Evolutionary conservation across 1,140 invertebrate species (phyloP).

Genomic region (Ephestia elutella): DNA sequence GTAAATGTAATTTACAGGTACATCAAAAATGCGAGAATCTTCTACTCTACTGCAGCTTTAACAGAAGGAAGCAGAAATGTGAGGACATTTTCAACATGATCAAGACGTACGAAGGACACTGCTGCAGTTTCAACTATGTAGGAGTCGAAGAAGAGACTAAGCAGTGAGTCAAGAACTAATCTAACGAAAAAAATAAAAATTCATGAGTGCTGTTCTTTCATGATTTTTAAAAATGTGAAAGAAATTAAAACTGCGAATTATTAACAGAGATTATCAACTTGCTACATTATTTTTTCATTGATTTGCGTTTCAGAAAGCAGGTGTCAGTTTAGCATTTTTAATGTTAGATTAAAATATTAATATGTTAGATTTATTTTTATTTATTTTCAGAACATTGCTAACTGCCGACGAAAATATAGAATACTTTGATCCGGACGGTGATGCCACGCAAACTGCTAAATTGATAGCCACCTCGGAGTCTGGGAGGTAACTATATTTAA

Average conservation of each 20-base stretch:
- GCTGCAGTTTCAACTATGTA: slow-evolving; percentile 59
- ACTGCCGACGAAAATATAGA: slow-evolving; percentile 38
- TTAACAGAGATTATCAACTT: too few species aligned
- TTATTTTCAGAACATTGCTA: slow-evolving; percentile 25
- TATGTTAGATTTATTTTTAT: not conserved
- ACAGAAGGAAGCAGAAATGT: slow-evolving; percentile 43
- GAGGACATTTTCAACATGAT: slow-evolving; percentile 42
- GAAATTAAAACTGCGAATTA: too few species aligned
- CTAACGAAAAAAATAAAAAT: too few species aligned
- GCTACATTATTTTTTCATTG: too few species aligned
- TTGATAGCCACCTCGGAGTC: slow-evolving; percentile 50
- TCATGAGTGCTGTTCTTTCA: too few species aligned
- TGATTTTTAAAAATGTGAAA: too few species aligned
- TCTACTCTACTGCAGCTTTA: slow-evolving; percentile 48
- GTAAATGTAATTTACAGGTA: slow-evolving; percentile 30
- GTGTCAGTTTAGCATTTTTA: too few species aligned
- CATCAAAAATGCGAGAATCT: slow-evolving; percentile 51
- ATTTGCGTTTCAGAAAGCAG: too few species aligned
- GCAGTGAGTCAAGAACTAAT: slow-evolving; percentile 39
- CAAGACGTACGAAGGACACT: slow-evolving; percentile 52
- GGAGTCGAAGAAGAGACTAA: slow-evolving; percentile 44
- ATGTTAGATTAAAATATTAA: too few species aligned
- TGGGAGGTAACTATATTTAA: slow-evolving; percentile 57
- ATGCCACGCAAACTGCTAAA: slow-evolving; percentile 16
- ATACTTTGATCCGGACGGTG: slow-evolving; percentile 41